Percentiles rank a stretch among this genome's conserved stretches.
Evolutionary conservation across 2,113 vertebrate species (phyloP).

Genomic region (Tetraodon nigroviridis): DNA sequence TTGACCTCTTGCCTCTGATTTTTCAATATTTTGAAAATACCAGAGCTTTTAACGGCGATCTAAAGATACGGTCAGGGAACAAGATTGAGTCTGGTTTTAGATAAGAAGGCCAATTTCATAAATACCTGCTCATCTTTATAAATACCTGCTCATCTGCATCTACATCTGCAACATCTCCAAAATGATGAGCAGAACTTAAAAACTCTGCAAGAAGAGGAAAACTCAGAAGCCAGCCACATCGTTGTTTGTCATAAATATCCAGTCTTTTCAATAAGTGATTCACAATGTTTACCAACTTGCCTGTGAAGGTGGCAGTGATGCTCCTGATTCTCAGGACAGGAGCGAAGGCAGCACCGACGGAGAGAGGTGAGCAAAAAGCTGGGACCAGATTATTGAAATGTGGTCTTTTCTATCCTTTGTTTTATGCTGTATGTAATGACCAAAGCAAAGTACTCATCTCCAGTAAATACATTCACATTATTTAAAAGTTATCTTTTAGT

Average conservation of each 20-base stretch:
- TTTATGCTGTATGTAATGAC: no score
- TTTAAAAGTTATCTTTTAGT: no score
- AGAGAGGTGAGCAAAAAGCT: conserved; percentile 38
- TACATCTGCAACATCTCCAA: not conserved
- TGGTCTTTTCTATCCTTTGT: not conserved
- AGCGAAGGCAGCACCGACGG: conserved; percentile 32
- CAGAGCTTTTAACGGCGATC: not conserved
- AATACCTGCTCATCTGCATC: not conserved
- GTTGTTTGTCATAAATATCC: not conserved
- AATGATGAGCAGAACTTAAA: not conserved
- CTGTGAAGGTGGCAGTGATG: conserved; percentile 13
- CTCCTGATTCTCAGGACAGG: conserved; percentile 14
- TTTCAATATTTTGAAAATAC: not conserved
- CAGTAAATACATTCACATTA: no score
- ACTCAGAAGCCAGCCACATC: not conserved
- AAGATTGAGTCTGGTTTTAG: not conserved
- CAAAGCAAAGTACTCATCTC: no score
- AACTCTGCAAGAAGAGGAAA: not conserved
- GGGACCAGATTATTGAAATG: not conserved
- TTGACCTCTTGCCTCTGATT: not conserved
- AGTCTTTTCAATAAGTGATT: not conserved
- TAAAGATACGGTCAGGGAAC: not conserved
- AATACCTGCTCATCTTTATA: not conserved
- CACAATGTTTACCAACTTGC: conserved; percentile 21
- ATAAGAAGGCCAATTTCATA: not conserved